A percentile compares a stretch with the other conserved stretches of the same genome.
These are phyloP conservation scores for Microctonus brassicae DNA, from an alignment of 2,888 invertebrate species.

Conservation along the genomic window DNA sequence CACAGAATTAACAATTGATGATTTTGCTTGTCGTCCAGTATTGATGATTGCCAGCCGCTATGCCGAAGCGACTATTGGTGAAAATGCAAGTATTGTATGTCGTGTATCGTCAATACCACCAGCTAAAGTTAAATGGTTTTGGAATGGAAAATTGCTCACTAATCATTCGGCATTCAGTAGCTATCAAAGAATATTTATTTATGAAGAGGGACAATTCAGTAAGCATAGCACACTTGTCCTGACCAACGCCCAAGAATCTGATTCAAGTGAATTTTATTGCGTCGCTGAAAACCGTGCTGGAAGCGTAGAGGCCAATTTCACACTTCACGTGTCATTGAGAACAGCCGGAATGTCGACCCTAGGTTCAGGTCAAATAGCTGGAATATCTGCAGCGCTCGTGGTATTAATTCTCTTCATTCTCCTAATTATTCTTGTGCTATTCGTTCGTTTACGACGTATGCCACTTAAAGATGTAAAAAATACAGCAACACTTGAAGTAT, in stretches of 20 bases:
- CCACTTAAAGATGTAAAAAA: conserved; percentile 83
- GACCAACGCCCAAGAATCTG: conserved; percentile 86
- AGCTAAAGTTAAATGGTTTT: conserved; percentile 88
- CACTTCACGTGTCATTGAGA: conserved; percentile 83
- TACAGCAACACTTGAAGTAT: conserved; percentile 70
- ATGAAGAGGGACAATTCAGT: conserved; percentile 82
- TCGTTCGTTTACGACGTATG: conserved; percentile 81
- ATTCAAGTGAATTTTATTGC: conserved; percentile 88
- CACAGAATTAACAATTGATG: conserved; percentile 82
- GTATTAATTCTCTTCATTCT: conserved; percentile 83
- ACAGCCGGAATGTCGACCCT: conserved; percentile 85
- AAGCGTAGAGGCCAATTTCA: conserved; percentile 89
- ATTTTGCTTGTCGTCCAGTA: conserved; percentile 89
- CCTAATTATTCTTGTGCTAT: conserved; percentile 79
- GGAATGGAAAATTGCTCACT: conserved; percentile 83
- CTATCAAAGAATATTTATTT: conserved; percentile 82
- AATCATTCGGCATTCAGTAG: conserved; percentile 85
- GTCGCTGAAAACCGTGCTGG: conserved; percentile 92
- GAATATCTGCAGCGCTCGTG: conserved; percentile 85
- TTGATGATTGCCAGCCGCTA: conserved; percentile 82
- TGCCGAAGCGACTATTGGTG: conserved; percentile 84
- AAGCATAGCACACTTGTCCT: conserved; percentile 83
- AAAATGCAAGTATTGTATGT: conserved; percentile 88
- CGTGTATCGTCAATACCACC: conserved; percentile 85
- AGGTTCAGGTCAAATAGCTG: conserved; percentile 88